Evolutionary conservation across 2,888 invertebrate genomes (phyloP).

Genomic region (Drepanosiphum platanoidis): DNA sequence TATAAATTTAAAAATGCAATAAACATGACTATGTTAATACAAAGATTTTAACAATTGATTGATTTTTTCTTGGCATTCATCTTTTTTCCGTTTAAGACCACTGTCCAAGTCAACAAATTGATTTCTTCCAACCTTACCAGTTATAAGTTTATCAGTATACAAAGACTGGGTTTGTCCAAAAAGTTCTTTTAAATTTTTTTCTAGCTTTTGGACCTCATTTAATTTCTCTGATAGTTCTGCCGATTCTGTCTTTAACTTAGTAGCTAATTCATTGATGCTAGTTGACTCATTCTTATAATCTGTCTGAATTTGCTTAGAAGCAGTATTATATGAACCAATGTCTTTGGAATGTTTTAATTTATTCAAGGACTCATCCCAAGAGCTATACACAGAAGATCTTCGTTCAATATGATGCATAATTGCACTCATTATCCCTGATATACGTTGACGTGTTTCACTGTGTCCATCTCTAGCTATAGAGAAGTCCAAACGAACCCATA

Average conservation of each 20-base stretch:
- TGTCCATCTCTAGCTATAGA: constrained; percentile 62
- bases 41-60: constrained; percentile 69
- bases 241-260: constrained; percentile 72
- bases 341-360: constrained; percentile 74
- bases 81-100: constrained; percentile 71
- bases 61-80: constrained; percentile 71
- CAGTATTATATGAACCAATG: constrained; percentile 68
- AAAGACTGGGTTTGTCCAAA: constrained; percentile 70
- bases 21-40: constrained; percentile 65
- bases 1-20: not conserved
- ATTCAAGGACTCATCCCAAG: constrained; percentile 72
- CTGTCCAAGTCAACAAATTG: constrained; percentile 73
- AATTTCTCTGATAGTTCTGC: constrained; percentile 74
- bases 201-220: constrained; percentile 72
- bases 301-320: constrained; percentile 71
- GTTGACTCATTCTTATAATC: constrained; percentile 73
- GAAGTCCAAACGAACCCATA: constrained; percentile 95
- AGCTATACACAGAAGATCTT: constrained; percentile 72
- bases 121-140: constrained; percentile 72
- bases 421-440: constrained; percentile 70
- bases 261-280: constrained; percentile 70
- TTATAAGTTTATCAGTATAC: constrained; percentile 73
- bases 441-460: constrained; percentile 65
- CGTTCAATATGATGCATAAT: constrained; percentile 72
- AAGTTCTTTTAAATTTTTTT: constrained; percentile 69